phyloP scores from a whole-genome alignment of 64 coral and sea anemone species.

The Stichodactyla mertensii region DNA sequence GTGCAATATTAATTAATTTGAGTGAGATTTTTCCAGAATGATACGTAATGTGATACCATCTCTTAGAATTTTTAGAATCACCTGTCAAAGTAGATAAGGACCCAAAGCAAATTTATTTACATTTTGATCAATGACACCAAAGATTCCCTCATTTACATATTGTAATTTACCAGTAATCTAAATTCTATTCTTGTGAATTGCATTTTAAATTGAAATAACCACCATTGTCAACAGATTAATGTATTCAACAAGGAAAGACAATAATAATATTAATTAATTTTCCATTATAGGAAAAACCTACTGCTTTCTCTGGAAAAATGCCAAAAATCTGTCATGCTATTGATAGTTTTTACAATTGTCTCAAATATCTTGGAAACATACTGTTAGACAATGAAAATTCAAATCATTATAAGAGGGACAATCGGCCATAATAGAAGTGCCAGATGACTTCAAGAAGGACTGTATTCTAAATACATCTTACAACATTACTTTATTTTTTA shows the following conservation, averaged over 20 bases:
- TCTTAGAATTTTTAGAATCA: neutral
- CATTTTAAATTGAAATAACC: neutral
- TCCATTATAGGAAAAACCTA: no score
- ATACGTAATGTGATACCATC: neutral
- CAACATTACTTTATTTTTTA: no score
- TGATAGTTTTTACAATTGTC: neutral
- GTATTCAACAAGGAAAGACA: neutral
- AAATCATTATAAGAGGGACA: neutral
- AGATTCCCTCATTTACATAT: neutral
- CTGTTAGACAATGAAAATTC: neutral
- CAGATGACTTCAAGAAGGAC: no score
- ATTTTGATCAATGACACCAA: neutral
- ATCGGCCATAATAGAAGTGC: no score
- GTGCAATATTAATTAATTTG: slow-evolving; percentile 5
- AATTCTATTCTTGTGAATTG: neutral
- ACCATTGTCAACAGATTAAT: neutral
- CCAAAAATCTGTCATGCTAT: neutral
- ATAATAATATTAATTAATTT: no score
- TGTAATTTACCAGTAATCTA: neutral
- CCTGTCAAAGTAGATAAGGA: neutral
- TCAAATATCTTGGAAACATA: neutral
- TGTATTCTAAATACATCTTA: no score
- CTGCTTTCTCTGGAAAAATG: neutral
- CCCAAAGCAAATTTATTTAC: no score
- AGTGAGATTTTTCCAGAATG: neutral